A percentile compares a stretch with the other conserved stretches of the same genome.
Conservation (phyloP, 1,140 invertebrate genomes). For the Maconellicoccus hirsutus region DNA sequence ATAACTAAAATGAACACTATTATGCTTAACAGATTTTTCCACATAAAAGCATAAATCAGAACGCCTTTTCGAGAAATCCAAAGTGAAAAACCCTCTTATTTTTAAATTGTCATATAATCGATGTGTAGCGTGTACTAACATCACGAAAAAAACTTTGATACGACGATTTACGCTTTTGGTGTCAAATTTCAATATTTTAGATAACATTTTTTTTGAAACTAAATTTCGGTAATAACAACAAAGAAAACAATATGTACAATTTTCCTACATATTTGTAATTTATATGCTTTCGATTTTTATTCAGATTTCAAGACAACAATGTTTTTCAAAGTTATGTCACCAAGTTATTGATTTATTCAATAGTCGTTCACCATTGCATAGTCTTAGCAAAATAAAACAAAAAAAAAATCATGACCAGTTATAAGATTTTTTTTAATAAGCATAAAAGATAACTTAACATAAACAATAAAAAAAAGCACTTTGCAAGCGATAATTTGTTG, state of each 20-base stretch:
- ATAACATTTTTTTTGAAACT: slow-evolving; percentile 4
- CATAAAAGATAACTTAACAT: not conserved
- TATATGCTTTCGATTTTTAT: not conserved
- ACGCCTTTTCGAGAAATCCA: no score
- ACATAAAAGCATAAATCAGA: not conserved
- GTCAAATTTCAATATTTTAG: not conserved
- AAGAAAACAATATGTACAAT: slow-evolving; percentile 19
- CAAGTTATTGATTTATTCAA: not conserved
- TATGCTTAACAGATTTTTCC: not conserved
- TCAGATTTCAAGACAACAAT: slow-evolving; percentile 1
- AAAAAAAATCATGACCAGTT: slow-evolving; percentile 5
- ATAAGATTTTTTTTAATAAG: not conserved
- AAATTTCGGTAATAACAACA: slow-evolving; percentile 13
- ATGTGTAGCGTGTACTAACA: not conserved
- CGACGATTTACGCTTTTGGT: not conserved
- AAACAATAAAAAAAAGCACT: not conserved
- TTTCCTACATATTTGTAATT: slow-evolving; percentile 1
- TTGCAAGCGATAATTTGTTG: not conserved
- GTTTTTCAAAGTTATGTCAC: not conserved
- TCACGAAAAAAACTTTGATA: not conserved
- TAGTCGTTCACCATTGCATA: not conserved
- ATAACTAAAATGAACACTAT: slow-evolving; percentile 15
- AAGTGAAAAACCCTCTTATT: no score
- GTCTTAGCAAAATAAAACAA: not conserved
- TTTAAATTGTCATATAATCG: no score